phyloP scores from a whole-genome alignment of 2,888 invertebrate species.

The Adineta ricciae region DNA sequence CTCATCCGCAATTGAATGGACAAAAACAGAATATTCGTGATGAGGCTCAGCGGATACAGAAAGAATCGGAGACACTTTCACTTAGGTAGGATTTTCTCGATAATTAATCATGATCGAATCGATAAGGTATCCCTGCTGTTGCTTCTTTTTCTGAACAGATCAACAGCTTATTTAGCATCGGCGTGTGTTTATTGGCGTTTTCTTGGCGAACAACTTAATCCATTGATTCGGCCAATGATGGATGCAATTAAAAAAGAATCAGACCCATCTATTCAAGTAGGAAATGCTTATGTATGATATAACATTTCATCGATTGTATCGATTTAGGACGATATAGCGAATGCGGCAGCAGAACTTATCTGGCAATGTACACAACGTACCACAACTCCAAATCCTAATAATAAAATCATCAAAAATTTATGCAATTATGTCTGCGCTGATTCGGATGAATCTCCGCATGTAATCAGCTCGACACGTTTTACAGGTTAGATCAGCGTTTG shows the following conservation, averaged over 20 bases:
- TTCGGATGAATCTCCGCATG: slow-evolving; percentile 9
- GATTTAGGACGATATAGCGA: background rate
- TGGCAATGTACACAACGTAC: background rate
- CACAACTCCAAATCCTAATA: slow-evolving; percentile 24
- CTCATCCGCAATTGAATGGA: background rate
- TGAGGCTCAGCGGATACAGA: slow-evolving; percentile 22
- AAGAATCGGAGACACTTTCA: slow-evolving; percentile 30
- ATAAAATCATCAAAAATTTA: slow-evolving; percentile 33
- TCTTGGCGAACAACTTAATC: slow-evolving; percentile 74
- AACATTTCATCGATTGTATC: too few species aligned
- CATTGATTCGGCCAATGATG: slow-evolving; percentile 87
- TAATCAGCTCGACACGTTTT: background rate
- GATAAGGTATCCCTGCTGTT: too few species aligned
- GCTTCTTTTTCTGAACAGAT: background rate
- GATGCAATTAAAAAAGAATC: slow-evolving; percentile 52
- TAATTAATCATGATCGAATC: too few species aligned
- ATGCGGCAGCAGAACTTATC: background rate
- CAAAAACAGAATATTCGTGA: slow-evolving; percentile 18
- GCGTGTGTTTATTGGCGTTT: slow-evolving; percentile 68
- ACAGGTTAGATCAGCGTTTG: background rate
- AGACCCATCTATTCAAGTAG: background rate
- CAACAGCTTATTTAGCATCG: slow-evolving; percentile 57
- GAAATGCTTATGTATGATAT: background rate
- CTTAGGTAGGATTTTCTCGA: background rate
- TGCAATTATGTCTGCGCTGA: slow-evolving; percentile 28